These are phyloP conservation scores for Aurelia aurita complex sp. Pacific DNA, from an alignment of 30 jellyfish, hydroid and myxozoan species.

Conservation along the genomic window DNA sequence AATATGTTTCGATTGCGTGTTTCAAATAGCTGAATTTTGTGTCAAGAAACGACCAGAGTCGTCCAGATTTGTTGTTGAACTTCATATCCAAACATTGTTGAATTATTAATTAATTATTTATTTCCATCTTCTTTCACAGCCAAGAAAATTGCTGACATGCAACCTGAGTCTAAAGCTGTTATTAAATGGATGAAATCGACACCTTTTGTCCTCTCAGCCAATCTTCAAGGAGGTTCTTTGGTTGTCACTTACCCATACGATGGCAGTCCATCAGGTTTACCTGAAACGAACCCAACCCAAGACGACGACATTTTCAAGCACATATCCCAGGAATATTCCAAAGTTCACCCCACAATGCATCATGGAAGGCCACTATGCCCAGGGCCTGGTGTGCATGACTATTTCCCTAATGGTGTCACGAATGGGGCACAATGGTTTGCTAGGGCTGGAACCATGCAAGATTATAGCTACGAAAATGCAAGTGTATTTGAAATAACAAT, in stretches of 20 bases:
- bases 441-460: constrained; percentile 67
- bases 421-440: constrained; percentile 98
- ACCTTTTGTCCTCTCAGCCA: constrained; percentile 91
- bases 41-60: no score
- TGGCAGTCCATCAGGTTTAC: constrained; percentile 58
- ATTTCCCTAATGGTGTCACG: constrained; percentile 79
- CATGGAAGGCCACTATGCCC: constrained; percentile 98
- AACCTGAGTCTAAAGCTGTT: constrained; percentile 96
- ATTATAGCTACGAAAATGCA: constrained; percentile 74
- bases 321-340: constrained; percentile 66
- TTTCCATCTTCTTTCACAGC: not conserved
- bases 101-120: not conserved
- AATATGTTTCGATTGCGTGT: no score
- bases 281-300: constrained; percentile 81
- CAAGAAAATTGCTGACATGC: constrained; percentile 22
- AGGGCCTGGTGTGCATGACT: constrained; percentile 86
- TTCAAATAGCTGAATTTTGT: no score
- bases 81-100: not conserved
- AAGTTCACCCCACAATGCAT: constrained; percentile 88
- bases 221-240: constrained; percentile 95
- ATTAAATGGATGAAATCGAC: constrained; percentile 77
- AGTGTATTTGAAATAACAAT: constrained; percentile 79
- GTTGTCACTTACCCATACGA: constrained; percentile 96
- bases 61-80: no score
- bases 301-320: constrained; percentile 77